Percentiles rank a stretch among this genome's conserved stretches.
phyloP scores from a whole-genome alignment of 2,888 invertebrate genomes.

The Tiphia femorata region DNA sequence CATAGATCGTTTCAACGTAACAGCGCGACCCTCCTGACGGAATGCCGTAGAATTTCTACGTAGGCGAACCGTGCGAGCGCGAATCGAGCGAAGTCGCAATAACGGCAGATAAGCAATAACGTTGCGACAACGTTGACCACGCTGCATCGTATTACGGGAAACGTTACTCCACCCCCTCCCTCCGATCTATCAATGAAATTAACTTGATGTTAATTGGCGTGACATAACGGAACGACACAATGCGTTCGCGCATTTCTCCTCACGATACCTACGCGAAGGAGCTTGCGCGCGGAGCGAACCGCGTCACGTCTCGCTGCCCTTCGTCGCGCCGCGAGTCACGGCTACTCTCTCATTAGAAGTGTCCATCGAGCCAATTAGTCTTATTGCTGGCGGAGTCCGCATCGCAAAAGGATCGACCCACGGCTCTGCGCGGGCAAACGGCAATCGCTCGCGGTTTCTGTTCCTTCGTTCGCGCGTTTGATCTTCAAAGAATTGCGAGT shows the following conservation, averaged over 20 bases:
- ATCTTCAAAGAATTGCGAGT: too few species aligned
- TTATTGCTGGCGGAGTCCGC: too few species aligned
- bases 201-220: too few species aligned
- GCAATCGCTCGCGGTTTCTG: too few species aligned
- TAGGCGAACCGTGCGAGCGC: constrained; percentile 31
- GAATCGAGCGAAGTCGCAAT: constrained; percentile 29
- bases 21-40: constrained; percentile 10
- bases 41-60: constrained; percentile 35
- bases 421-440: too few species aligned
- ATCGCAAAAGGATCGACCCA: too few species aligned
- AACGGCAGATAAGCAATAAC: constrained; percentile 42
- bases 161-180: background rate
- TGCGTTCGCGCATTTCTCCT: constrained; percentile 13
- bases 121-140: constrained; percentile 8
- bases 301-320: background rate
- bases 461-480: constrained; percentile 49
- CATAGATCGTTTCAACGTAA: constrained; percentile 10
- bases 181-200: too few species aligned
- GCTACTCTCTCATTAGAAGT: too few species aligned
- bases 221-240: too few species aligned
- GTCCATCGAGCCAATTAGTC: too few species aligned
- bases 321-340: constrained; percentile 47
- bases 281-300: background rate
- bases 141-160: too few species aligned
- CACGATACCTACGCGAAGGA: background rate